Conservation (phyloP, 2,113 vertebrate genomes). For the Astatotilapia flaviijosephi region DNA sequence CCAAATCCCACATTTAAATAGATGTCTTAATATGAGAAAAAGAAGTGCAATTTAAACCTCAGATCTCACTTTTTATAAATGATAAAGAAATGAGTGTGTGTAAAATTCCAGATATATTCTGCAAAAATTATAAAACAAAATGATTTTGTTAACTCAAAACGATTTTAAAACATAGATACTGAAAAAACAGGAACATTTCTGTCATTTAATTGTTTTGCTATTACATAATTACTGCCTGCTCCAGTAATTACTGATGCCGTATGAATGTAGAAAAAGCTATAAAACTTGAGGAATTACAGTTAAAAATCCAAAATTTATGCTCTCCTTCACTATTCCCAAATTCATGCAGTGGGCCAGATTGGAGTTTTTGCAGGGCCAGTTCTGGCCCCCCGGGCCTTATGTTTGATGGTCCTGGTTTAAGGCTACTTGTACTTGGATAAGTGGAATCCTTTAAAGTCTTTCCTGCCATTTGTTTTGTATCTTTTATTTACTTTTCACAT, state of each 20-base stretch:
- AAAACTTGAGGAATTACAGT: not conserved
- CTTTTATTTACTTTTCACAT: not conserved
- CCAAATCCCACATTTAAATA: not conserved
- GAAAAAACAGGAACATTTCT: not conserved
- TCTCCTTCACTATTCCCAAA: not conserved
- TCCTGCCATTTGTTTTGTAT: not conserved
- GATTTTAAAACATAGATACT: not conserved
- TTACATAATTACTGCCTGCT: not conserved
- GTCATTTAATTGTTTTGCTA: not conserved
- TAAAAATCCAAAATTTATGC: not conserved
- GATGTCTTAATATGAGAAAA: not conserved
- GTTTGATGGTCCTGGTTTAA: not conserved
- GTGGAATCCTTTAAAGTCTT: not conserved
- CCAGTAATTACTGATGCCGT: not conserved
- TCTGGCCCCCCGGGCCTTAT: not conserved
- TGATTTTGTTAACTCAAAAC: not conserved
- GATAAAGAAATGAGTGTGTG: not conserved
- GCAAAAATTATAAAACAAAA: not conserved
- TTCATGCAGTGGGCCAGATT: not conserved
- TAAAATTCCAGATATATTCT: not conserved
- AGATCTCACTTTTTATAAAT: not conserved
- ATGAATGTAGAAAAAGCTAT: not conserved
- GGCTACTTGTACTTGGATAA: not conserved
- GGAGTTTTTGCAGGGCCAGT: not conserved
- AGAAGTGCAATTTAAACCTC: not conserved